Evolutionary conservation across 2,888 invertebrate genomes (phyloP).

Genomic region (Drosophila austrosaltans): DNA sequence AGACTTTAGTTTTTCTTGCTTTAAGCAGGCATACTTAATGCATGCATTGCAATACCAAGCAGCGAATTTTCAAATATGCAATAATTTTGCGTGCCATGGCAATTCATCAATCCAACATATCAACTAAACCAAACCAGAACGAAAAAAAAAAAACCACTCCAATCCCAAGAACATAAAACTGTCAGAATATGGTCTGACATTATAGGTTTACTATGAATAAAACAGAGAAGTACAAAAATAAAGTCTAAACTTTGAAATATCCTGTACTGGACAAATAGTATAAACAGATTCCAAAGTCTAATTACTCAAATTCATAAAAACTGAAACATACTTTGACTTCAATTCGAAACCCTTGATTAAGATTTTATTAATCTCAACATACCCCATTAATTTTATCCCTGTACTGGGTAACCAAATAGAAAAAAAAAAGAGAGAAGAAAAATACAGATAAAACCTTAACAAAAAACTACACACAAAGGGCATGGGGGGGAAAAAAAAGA

Average conservation of each 20-base stretch:
- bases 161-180: slow-evolving; percentile 58
- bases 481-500: slow-evolving; percentile 26
- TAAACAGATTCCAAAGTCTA: too few relatives aligned
- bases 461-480: slow-evolving; percentile 1
- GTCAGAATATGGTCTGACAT: slow-evolving; percentile 44
- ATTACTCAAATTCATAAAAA: too few relatives aligned
- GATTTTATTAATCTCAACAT: slow-evolving; percentile 6
- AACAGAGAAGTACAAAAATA: slow-evolving; percentile 6
- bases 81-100: slow-evolving; percentile 32
- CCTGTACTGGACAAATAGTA: background rate
- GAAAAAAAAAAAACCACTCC: background rate
- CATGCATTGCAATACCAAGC: slow-evolving; percentile 8
- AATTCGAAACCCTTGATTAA: too few relatives aligned
- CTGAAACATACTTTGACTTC: too few relatives aligned
- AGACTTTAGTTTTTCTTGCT: slow-evolving; percentile 28
- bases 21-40: slow-evolving; percentile 57
- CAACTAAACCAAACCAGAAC: background rate
- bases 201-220: background rate
- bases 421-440: background rate
- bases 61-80: slow-evolving; percentile 36
- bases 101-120: slow-evolving; percentile 64
- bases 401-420: background rate
- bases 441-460: slow-evolving; percentile 24
- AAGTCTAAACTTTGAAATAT: slow-evolving; percentile 16
- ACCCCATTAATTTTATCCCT: background rate